phyloP scores from a whole-genome alignment of 2,113 vertebrate genomes.

The Montifringilla adamsi region DNA sequence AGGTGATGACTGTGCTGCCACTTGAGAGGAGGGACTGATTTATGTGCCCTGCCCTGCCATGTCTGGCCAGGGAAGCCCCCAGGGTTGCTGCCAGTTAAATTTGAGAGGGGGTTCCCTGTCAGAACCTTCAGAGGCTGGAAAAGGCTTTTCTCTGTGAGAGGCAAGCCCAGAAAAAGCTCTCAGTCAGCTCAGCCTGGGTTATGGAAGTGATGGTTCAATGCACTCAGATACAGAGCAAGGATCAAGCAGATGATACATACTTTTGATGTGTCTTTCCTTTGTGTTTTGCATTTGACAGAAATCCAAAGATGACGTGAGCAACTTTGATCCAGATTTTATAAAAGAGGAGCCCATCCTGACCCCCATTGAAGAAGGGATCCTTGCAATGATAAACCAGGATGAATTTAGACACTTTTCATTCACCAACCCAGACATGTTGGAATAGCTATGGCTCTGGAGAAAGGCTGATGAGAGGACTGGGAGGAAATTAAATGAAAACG shows the following conservation, averaged over 20 bases:
- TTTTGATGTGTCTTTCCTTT: conserved; percentile 10
- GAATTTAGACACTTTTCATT: conserved; percentile 96
- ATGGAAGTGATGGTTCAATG: neutral
- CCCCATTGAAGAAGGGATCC: conserved; percentile 87
- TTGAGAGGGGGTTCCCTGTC: neutral
- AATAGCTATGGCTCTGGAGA: conserved; percentile 35
- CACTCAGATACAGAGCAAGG: neutral
- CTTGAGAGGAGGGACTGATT: neutral
- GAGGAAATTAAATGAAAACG: neutral
- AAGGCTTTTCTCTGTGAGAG: neutral
- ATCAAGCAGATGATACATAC: neutral
- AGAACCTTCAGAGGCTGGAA: neutral
- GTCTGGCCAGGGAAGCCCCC: neutral
- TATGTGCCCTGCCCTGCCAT: neutral
- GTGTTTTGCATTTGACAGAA: conserved; percentile 79
- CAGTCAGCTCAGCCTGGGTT: neutral
- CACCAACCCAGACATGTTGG: conserved; percentile 81
- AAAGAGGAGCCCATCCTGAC: conserved; percentile 93
- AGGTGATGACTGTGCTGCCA: neutral
- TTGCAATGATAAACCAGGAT: conserved; percentile 91
- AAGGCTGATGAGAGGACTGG: neutral
- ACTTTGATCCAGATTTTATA: conserved; percentile 98
- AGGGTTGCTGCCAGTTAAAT: neutral
- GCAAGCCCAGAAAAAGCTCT: neutral
- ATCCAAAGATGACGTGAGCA: conserved; percentile 94